A percentile compares a stretch with the other conserved stretches of the same genome.
phyloP scores from a whole-genome alignment of 2,113 vertebrate species.

The Ophthalmolycus amberensis region DNA sequence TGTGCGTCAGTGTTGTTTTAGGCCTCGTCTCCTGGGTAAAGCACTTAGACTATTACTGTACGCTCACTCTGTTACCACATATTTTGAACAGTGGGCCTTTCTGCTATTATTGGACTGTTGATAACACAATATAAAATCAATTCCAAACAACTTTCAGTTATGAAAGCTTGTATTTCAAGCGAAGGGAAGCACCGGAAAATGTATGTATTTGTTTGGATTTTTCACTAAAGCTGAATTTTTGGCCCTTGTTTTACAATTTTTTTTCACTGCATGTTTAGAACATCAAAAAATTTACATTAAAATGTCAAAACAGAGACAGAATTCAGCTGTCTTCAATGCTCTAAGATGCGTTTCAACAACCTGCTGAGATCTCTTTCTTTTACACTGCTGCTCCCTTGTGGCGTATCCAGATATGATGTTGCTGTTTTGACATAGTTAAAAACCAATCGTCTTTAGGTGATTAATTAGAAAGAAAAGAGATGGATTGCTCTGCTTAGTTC shows the following conservation, averaged over 20 bases:
- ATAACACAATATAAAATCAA: conserved; percentile 7
- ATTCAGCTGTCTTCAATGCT: not conserved
- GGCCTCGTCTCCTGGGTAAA: conserved; percentile 69
- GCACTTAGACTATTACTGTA: conserved; percentile 73
- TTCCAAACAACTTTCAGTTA: not conserved
- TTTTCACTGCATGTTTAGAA: not conserved
- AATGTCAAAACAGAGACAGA: conserved; percentile 4
- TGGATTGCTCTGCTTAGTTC: conserved; percentile 20
- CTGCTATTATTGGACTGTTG: conserved; percentile 2
- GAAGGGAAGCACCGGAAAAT: not conserved
- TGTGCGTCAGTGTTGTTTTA: conserved; percentile 79
- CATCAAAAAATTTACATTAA: not conserved
- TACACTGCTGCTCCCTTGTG: conserved; percentile 94
- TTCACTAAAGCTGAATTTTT: not conserved
- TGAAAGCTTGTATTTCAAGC: not conserved
- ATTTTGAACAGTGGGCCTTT: conserved; percentile 18
- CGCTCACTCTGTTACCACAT: conserved; percentile 28
- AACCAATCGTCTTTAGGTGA: conserved; percentile 31
- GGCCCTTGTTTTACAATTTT: not conserved
- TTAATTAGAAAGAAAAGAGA: conserved; percentile 44
- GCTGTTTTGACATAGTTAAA: conserved; percentile 29
- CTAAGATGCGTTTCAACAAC: conserved; percentile 15
- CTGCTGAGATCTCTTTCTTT: conserved; percentile 67
- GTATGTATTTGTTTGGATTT: not conserved
- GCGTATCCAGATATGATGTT: conserved; percentile 60